Evolutionary conservation across 2,113 vertebrate genomes (phyloP), one percentile per base, ranked within the genome.

Genomic region (Anhinga rufa): DNA sequence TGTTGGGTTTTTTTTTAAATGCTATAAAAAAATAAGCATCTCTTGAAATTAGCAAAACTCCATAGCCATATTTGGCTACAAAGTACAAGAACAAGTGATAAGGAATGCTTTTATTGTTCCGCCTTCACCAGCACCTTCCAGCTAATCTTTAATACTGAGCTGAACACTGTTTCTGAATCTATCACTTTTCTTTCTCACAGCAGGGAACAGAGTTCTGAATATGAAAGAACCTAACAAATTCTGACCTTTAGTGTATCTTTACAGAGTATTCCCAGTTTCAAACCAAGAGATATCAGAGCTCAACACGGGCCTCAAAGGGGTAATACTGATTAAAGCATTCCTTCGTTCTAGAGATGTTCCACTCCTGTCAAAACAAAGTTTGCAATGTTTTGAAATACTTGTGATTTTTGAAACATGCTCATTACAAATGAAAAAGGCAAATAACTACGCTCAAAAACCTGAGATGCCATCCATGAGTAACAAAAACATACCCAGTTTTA

Each of bases 341-440:
- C 88, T 20, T 42, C 93, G 0, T 95, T 94, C 85, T 32, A 3
- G 66, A 92, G 93, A 91, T 26, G 81, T 31, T 61, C 86, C 14
- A 1, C 60, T 95, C 89, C 93, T 95, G 93, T 97, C 97, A 97
- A 94, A 96, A 96, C 96, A 97, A 96, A 97, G 96, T 93, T 95
- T 3, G 81, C 64, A 4, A 14, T 28, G 85, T 90, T 90, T 86
- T 82, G 95, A 95, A 97, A 97, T 36, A 96, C 70, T 85, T n/a
- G 8, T 15, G 11, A 91, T 51, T 89, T 96, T 60, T 93, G 94
- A 94, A 92, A 95, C 83, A 8, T 14, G 75, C 80, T 97, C 90
- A 80, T 94, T 91, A 87, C 94, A 61, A 86, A 82, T 28, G 79
- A 89, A 85, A 88, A 91, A 90, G 89, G 69, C 64, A 76, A 40